phyloP scores from a whole-genome alignment of 2,797 vertebrate genomes.

The Hydrocynus forskahlii region DNA sequence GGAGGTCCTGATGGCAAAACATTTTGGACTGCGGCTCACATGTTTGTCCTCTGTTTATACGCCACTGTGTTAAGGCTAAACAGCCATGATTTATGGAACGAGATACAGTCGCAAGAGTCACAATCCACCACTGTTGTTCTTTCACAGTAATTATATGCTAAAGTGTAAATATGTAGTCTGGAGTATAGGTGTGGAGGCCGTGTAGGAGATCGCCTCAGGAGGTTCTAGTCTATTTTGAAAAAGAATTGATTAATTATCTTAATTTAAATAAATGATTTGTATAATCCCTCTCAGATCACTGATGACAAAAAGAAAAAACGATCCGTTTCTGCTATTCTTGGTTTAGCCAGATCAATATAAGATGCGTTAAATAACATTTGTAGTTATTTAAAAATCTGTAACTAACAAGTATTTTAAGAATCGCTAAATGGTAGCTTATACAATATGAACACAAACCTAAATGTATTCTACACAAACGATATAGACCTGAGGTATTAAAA shows the following conservation, averaged over 20 bases:
- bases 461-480: too few species aligned
- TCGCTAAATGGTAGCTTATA: too few species aligned
- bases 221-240: constrained; percentile 1
- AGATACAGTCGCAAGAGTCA: constrained; percentile 12
- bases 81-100: constrained; percentile 32
- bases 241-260: neutral
- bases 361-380: neutral
- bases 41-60: constrained; percentile 33
- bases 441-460: too few species aligned
- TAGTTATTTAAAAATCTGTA: too few species aligned
- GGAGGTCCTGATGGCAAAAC: constrained; percentile 39
- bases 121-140: constrained; percentile 3
- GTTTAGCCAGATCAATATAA: neutral
- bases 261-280: neutral
- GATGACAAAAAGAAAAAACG: neutral
- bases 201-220: neutral
- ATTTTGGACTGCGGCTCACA: neutral
- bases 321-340: too few species aligned
- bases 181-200: neutral
- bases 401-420: too few species aligned
- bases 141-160: constrained; percentile 2
- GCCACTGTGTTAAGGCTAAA: constrained; percentile 35
- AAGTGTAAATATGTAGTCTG: constrained; percentile 25
- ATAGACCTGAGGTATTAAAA: too few species aligned
- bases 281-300: neutral